phyloP scores from a whole-genome alignment of 2,888 invertebrate genomes.

The Parasteatoda lunata region DNA sequence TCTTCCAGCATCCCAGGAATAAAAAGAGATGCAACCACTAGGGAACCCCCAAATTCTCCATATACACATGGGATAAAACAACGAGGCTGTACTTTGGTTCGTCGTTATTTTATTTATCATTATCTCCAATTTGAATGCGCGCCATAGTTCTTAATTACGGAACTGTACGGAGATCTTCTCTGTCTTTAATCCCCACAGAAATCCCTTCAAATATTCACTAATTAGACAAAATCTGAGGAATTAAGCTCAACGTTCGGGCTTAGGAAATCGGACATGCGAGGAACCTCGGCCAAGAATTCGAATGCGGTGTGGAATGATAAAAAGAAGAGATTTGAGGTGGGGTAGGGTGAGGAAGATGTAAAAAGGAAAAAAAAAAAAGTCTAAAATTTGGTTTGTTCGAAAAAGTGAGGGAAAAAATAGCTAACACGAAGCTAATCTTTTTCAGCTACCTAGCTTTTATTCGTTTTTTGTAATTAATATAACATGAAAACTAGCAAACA shows the following conservation, averaged over 20 bases:
- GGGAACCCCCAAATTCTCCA: constrained; percentile 32
- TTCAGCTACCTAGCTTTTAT: constrained; percentile 49
- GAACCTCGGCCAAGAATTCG: constrained; percentile 34
- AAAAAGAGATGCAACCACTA: constrained; percentile 29
- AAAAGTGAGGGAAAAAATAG: constrained; percentile 26
- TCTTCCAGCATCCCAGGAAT: constrained; percentile 11
- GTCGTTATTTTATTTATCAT: constrained; percentile 68
- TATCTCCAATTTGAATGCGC: constrained; percentile 67
- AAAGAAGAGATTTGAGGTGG: constrained; percentile 48
- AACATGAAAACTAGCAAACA: constrained; percentile 67
- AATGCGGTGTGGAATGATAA: constrained; percentile 5
- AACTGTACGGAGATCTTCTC: constrained; percentile 44
- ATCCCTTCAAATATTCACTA: constrained; percentile 69
- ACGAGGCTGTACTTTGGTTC: constrained; percentile 36
- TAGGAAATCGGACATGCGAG: constrained; percentile 62
- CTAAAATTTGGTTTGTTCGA: too few relatives aligned
- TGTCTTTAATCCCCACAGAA: constrained; percentile 53
- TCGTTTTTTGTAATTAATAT: constrained; percentile 65
- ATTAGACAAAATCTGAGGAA: constrained; percentile 69
- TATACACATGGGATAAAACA: constrained; percentile 51
- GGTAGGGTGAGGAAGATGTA: constrained; percentile 13
- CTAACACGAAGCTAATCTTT: constrained; percentile 64
- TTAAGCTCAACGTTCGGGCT: constrained; percentile 65
- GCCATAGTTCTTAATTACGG: constrained; percentile 68
- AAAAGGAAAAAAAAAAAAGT: constrained; percentile 11